Conservation (phyloP, 64 coral and sea anemone species). For the Actinia tenebrosa region DNA sequence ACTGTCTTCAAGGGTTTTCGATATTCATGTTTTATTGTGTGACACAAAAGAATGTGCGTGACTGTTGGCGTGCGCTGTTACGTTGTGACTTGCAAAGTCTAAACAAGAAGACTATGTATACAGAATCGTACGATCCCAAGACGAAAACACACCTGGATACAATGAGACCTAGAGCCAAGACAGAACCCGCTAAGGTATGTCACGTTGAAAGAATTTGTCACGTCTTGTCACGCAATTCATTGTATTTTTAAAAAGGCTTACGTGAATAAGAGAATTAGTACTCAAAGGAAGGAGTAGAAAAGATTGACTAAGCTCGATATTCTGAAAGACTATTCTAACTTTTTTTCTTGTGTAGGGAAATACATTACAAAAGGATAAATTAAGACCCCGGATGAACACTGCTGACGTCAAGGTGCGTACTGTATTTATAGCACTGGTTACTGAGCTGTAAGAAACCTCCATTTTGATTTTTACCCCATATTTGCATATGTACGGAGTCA, state of each 20-base stretch:
- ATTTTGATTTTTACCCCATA: no score
- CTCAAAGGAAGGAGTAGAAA: no score
- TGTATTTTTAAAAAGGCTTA: background rate
- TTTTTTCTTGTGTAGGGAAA: background rate
- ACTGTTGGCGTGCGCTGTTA: conserved; percentile 81
- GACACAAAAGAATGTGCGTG: conserved; percentile 89
- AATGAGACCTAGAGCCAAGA: conserved; percentile 65
- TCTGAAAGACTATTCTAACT: background rate
- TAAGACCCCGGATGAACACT: background rate
- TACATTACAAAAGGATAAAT: conserved; percentile 10
- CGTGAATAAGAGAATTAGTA: background rate
- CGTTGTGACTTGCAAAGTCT: conserved; percentile 78
- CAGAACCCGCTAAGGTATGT: conserved; percentile 63
- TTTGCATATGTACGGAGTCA: no score
- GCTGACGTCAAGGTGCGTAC: background rate
- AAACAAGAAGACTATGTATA: conserved; percentile 74
- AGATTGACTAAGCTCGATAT: no score
- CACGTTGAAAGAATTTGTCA: background rate
- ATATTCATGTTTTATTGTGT: conserved; percentile 99
- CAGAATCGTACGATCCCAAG: conserved; percentile 83
- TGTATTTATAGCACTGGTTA: background rate
- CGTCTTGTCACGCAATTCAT: background rate
- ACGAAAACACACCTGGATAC: conserved; percentile 69
- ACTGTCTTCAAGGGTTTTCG: conserved; percentile 92
- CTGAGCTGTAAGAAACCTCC: background rate